Evolutionary conservation across 2,113 vertebrate species (phyloP).

Genomic region (Microcebus jonahi): DNA sequence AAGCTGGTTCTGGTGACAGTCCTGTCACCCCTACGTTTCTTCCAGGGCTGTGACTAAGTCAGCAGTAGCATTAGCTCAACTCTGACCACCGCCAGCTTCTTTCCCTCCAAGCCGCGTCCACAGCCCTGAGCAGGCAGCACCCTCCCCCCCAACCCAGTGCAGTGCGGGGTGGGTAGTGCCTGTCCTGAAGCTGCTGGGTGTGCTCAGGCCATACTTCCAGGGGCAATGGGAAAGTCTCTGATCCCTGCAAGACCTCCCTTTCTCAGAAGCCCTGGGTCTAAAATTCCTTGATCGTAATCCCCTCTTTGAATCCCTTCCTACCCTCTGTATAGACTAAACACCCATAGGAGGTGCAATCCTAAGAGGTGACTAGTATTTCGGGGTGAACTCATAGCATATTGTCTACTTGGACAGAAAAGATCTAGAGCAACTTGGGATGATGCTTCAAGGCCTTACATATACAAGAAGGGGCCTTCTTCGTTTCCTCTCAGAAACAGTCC

Average conservation of each 20-base stretch:
- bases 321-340: not conserved
- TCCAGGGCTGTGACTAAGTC: conserved; percentile 58
- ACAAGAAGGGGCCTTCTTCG: rapidly evolving
- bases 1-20: conserved; percentile 37
- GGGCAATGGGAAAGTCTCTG: rapidly evolving
- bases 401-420: not conserved
- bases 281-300: not conserved
- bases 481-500: not conserved
- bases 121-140: not conserved
- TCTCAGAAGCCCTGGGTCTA: not conserved
- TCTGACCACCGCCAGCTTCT: not conserved
- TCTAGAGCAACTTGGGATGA: no score
- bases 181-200: not conserved
- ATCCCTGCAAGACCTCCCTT: not conserved
- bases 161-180: not conserved
- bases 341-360: not conserved
- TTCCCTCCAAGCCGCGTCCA: not conserved
- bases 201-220: rapidly evolving
- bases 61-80: conserved; percentile 28
- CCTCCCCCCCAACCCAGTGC: not conserved
- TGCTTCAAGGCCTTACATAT: not conserved
- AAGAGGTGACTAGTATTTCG: not conserved
- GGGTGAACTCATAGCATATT: rapidly evolving
- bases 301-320: not conserved
- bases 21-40: not conserved